Conservation (phyloP, 1,140 invertebrate genomes). For the Eriosoma lanigerum region DNA sequence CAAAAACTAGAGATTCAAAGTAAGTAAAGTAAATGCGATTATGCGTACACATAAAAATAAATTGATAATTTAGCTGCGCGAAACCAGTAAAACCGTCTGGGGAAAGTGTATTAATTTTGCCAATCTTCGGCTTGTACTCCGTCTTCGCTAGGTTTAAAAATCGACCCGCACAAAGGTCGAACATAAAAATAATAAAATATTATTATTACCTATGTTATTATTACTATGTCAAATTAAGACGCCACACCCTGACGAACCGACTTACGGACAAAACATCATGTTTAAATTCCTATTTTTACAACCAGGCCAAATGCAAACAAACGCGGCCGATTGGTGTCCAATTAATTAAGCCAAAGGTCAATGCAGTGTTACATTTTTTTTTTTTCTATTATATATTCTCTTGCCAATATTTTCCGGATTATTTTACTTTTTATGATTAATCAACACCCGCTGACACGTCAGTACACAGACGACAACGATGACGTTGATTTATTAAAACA, state of each 20-base stretch:
- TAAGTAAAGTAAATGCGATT: no score
- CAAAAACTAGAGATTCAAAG: no score
- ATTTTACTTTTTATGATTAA: constrained; percentile 17
- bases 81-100: not conserved
- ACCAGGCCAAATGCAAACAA: not conserved
- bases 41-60: not conserved
- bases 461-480: not conserved
- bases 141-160: not conserved
- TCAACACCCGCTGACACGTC: constrained; percentile 3
- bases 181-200: not conserved
- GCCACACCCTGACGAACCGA: constrained; percentile 14
- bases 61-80: not conserved
- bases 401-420: no score
- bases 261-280: not conserved
- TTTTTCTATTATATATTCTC: not conserved
- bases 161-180: not conserved
- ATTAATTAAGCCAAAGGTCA: constrained; percentile 40
- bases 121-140: not conserved
- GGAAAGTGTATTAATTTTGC: not conserved
- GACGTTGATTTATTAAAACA: constrained; percentile 5
- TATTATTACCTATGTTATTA: not conserved
- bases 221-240: constrained; percentile 3
- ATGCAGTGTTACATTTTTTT: no score
- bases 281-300: constrained; percentile 14
- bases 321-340: not conserved